Percentiles rank a stretch among this genome's conserved stretches.
phyloP scores from a whole-genome alignment of 2,888 invertebrate genomes.

The Tenthredo distinguenda region DNA sequence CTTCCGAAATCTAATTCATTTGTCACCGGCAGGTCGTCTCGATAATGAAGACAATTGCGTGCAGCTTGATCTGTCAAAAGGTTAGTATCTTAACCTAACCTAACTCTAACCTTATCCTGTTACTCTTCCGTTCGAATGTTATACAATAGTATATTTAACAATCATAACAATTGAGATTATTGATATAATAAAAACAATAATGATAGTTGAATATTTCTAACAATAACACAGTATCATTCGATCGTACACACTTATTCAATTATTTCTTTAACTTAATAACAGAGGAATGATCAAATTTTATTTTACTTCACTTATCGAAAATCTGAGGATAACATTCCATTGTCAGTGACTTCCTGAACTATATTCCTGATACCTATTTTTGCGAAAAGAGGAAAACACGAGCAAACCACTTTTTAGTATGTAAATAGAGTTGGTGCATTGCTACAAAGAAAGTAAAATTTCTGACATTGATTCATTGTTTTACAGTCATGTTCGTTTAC shows the following conservation, averaged over 20 bases:
- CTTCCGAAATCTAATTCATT: conserved; percentile 55
- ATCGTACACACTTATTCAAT: background rate
- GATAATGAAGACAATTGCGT: conserved; percentile 83
- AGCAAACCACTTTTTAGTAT: background rate
- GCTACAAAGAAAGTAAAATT: background rate
- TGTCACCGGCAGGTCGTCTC: conserved; percentile 72
- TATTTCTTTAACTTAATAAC: background rate
- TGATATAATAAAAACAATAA: conserved; percentile 80
- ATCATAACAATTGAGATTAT: conserved; percentile 39
- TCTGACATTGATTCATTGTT: background rate
- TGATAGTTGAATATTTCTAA: background rate
- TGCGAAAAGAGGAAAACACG: background rate
- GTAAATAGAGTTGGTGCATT: background rate
- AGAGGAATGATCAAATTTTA: background rate
- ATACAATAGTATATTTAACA: conserved; percentile 32
- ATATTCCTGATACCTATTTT: background rate
- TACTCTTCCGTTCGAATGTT: conserved; percentile 39
- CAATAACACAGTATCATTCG: background rate
- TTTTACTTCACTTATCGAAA: background rate
- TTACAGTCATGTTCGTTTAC: too few species aligned
- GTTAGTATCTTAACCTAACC: conserved; percentile 73
- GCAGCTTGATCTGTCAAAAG: conserved; percentile 80
- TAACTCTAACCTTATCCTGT: conserved; percentile 57
- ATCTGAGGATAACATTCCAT: background rate
- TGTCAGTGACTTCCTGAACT: background rate